Percentiles rank a stretch among this genome's conserved stretches.
These are phyloP conservation scores for Xylophagus ater DNA, from an alignment of 2,888 invertebrate genomes.

Conservation along the genomic window DNA sequence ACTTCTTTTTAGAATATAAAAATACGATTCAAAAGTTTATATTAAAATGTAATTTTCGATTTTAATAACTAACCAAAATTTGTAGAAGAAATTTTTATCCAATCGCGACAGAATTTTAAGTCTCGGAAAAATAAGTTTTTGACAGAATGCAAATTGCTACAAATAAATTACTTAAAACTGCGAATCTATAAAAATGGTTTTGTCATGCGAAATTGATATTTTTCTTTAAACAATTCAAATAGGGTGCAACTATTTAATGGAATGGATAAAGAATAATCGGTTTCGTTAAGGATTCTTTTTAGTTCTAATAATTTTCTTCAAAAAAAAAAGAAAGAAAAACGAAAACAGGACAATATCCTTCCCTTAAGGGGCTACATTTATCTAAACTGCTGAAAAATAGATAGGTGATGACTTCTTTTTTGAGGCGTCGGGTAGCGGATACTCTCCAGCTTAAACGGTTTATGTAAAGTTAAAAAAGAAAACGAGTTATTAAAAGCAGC, in stretches of 20 bases:
- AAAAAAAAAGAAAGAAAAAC: not conserved
- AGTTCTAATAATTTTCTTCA: conserved; percentile 2
- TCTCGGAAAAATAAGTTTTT: conserved; percentile 8
- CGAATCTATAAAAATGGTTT: conserved; percentile 12
- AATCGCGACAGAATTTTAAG: too few relatives aligned
- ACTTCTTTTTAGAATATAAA: too few relatives aligned
- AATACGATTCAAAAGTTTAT: too few relatives aligned
- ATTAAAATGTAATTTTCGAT: too few relatives aligned
- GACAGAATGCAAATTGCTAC: conserved; percentile 14
- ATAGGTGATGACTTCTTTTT: too few relatives aligned
- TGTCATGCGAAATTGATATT: conserved; percentile 14
- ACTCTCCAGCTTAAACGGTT: too few relatives aligned
- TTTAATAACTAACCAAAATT: too few relatives aligned
- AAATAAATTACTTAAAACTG: conserved; percentile 11
- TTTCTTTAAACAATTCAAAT: conserved; percentile 12
- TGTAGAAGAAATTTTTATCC: too few relatives aligned
- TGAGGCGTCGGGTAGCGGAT: too few relatives aligned
- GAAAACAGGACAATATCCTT: not conserved
- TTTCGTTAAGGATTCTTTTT: not conserved
- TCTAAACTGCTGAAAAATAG: not conserved
- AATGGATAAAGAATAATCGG: not conserved
- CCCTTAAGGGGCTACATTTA: not conserved
- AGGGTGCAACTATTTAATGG: not conserved
- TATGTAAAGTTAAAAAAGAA: too few relatives aligned
- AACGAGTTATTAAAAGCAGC: too few relatives aligned